A percentile compares a stretch with the other conserved stretches of the same genome.
phyloP scores from a whole-genome alignment of 2,113 vertebrate species.

The Coptodon rendalli region DNA sequence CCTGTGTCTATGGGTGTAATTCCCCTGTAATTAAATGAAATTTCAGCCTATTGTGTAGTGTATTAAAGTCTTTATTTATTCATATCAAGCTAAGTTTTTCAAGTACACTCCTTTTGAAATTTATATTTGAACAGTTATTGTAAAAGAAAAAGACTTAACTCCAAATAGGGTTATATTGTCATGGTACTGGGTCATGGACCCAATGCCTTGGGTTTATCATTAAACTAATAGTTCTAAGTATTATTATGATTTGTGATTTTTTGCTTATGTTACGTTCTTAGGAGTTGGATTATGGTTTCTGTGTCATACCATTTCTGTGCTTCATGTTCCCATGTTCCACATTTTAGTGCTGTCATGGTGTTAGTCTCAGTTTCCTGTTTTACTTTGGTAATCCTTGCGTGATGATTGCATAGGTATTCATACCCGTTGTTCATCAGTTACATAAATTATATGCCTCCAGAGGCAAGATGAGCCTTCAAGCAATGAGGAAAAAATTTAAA shows the following conservation, averaged over 20 bases:
- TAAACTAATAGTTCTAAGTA: not conserved
- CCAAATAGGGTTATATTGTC: accelerated
- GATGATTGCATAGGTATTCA: not conserved
- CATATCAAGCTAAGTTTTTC: not conserved
- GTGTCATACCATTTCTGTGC: not conserved
- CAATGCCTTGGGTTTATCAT: accelerated
- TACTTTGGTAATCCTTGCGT: not conserved
- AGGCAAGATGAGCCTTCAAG: not conserved
- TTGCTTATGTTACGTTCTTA: not conserved
- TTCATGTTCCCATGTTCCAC: not conserved
- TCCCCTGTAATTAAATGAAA: not conserved
- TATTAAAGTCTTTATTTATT: not conserved
- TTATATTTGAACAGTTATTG: not conserved
- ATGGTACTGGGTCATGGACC: not conserved
- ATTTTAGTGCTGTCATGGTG: not conserved
- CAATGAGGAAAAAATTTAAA: not conserved
- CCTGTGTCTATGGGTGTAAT: not conserved
- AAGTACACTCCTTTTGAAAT: not conserved
- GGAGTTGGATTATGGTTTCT: not conserved
- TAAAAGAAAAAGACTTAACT: not conserved
- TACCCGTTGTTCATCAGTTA: not conserved
- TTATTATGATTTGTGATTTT: not conserved
- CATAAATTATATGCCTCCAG: not conserved
- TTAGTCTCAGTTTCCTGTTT: not conserved
- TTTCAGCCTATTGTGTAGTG: not conserved